phyloP scores from a whole-genome alignment of 2,113 vertebrate species.

The Python bivittatus region DNA sequence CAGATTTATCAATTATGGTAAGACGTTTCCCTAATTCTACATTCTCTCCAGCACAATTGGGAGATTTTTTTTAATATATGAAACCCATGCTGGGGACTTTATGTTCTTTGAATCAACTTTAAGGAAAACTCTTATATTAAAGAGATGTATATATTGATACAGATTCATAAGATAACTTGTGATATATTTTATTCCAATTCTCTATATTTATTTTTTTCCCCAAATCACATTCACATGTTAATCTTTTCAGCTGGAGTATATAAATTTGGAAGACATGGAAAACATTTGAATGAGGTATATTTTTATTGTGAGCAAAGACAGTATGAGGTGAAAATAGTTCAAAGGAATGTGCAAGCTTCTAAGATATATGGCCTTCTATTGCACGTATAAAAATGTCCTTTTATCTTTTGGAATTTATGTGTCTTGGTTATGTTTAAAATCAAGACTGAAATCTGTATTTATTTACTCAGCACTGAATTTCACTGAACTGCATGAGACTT shows the following conservation, averaged over 20 bases:
- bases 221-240: not conserved
- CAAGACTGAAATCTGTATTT: no score
- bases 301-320: conserved; percentile 9
- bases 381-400: not conserved
- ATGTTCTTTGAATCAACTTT: not conserved
- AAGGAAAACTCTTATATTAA: not conserved
- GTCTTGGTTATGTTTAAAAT: not conserved
- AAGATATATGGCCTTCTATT: not conserved
- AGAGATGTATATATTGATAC: not conserved
- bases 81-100: not conserved
- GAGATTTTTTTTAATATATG: not conserved
- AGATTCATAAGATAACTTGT: not conserved
- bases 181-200: not conserved
- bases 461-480: no score
- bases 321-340: conserved; percentile 2
- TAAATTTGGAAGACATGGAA: not conserved
- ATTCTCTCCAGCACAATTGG: not conserved
- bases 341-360: not conserved
- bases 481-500: not conserved
- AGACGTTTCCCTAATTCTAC: not conserved
- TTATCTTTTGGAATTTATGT: not conserved
- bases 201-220: not conserved
- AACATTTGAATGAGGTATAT: not conserved
- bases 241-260: not conserved
- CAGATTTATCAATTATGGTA: not conserved